Evolutionary conservation across 1,140 invertebrate species (phyloP).

Genomic region (Yoshiicerus persimilis): DNA sequence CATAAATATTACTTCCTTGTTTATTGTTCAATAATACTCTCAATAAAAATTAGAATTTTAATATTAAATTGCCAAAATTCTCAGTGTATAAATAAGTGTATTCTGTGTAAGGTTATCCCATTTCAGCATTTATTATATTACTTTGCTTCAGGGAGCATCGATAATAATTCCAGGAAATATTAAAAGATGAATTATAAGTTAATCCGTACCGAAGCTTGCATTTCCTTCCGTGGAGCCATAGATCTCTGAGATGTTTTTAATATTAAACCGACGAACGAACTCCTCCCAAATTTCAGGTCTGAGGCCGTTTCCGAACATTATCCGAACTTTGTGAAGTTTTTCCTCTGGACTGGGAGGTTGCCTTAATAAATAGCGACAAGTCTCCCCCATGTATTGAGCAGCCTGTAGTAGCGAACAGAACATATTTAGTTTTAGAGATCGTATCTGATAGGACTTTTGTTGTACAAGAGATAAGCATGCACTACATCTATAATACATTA

Average conservation of each 20-base stretch:
- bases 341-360: conserved; percentile 76
- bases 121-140: no score
- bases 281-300: conserved; percentile 93
- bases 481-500: not conserved
- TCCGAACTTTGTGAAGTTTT: conserved; percentile 75
- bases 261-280: conserved; percentile 88
- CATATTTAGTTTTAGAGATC: not conserved
- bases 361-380: conserved; percentile 59
- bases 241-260: conserved; percentile 77
- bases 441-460: not conserved
- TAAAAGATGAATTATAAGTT: not conserved
- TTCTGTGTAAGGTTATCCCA: no score
- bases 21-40: no score
- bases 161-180: not conserved
- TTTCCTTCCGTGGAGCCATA: conserved; percentile 98
- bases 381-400: conserved; percentile 38
- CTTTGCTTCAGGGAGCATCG: not conserved
- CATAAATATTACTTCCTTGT: no score
- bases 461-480: no score
- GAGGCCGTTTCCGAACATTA: conserved; percentile 78
- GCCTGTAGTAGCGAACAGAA: not conserved
- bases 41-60: no score
- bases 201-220: conserved; percentile 72
- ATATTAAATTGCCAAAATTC: no score
- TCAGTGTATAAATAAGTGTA: no score